These are phyloP conservation scores for Pomacea canaliculata DNA, from an alignment of 2,888 invertebrate genomes.

Conservation along the genomic window DNA sequence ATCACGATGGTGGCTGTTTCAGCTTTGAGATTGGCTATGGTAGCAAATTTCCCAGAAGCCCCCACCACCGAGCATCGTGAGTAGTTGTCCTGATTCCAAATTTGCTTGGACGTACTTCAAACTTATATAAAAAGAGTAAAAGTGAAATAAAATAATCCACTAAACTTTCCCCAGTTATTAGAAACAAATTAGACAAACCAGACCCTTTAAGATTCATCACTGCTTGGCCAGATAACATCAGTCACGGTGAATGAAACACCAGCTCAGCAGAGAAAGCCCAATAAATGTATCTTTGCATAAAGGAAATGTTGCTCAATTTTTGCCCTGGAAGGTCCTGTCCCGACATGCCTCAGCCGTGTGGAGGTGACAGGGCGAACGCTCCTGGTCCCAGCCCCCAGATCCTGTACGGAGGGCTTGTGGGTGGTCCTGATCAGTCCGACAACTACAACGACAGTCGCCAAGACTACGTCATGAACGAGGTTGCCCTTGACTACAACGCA, in stretches of 20 bases:
- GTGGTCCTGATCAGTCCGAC: constrained; percentile 53
- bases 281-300: too few relatives aligned
- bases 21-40: constrained; percentile 49
- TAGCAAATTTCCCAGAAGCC: constrained; percentile 40
- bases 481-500: constrained; percentile 56
- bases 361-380: constrained; percentile 46
- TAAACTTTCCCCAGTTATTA: too few relatives aligned
- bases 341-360: constrained; percentile 49
- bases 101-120: too few relatives aligned
- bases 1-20: constrained; percentile 35
- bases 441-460: constrained; percentile 44
- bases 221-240: too few relatives aligned
- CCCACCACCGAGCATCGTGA: constrained; percentile 48
- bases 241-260: too few relatives aligned
- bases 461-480: constrained; percentile 53
- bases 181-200: too few relatives aligned
- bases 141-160: too few relatives aligned
- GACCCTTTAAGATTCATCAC: too few relatives aligned
- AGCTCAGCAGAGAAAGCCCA: too few relatives aligned
- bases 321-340: constrained; percentile 54
- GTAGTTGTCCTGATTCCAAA: constrained; percentile 1
- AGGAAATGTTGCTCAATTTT: too few relatives aligned
- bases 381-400: constrained; percentile 39
- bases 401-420: constrained; percentile 55
- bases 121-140: too few relatives aligned